Evolutionary conservation across 2,113 vertebrate species (phyloP).

Genomic region (Cottus gobio): DNA sequence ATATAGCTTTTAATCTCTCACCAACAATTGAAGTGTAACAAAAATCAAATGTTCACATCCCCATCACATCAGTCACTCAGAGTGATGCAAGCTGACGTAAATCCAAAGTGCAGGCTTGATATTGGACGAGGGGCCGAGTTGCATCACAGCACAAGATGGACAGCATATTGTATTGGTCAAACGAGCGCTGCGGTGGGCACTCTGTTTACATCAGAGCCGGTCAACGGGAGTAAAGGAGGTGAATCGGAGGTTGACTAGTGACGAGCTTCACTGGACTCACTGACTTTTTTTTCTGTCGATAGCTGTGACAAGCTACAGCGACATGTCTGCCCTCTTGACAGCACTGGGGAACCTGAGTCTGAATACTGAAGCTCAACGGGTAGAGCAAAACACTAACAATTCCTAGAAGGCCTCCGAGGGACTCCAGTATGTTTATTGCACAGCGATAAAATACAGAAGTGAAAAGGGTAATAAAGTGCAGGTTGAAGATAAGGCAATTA

Average conservation of each 20-base stretch:
- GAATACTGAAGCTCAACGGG: conserved; percentile 19
- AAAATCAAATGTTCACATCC: conserved; percentile 49
- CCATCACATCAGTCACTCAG: conserved; percentile 46
- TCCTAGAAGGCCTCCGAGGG: conserved; percentile 3
- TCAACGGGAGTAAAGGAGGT: conserved; percentile 58
- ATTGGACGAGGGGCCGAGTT: conserved; percentile 22
- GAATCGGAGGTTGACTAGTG: conserved; percentile 56
- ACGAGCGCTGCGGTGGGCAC: conserved; percentile 33
- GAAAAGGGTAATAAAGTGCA: not conserved
- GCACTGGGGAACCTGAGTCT: conserved; percentile 16
- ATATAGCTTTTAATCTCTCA: conserved; percentile 49
- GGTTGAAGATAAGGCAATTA: not conserved
- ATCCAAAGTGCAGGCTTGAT: conserved; percentile 17
- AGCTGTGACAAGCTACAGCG: conserved; percentile 60
- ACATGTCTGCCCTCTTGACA: conserved; percentile 41
- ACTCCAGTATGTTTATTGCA: not conserved
- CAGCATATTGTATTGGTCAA: conserved; percentile 44
- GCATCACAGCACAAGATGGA: conserved; percentile 37
- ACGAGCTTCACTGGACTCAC: conserved; percentile 52
- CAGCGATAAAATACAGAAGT: conserved; percentile 1
- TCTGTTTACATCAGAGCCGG: conserved; percentile 43
- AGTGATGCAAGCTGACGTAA: conserved; percentile 59
- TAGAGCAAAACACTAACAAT: conserved; percentile 18
- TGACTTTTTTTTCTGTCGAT: conserved; percentile 67
- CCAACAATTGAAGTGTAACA: conserved; percentile 49